Percentiles rank a stretch among this genome's conserved stretches.
Evolutionary conservation across 1,140 invertebrate genomes (phyloP).

Genomic region (Drosophila quadrilineata): DNA sequence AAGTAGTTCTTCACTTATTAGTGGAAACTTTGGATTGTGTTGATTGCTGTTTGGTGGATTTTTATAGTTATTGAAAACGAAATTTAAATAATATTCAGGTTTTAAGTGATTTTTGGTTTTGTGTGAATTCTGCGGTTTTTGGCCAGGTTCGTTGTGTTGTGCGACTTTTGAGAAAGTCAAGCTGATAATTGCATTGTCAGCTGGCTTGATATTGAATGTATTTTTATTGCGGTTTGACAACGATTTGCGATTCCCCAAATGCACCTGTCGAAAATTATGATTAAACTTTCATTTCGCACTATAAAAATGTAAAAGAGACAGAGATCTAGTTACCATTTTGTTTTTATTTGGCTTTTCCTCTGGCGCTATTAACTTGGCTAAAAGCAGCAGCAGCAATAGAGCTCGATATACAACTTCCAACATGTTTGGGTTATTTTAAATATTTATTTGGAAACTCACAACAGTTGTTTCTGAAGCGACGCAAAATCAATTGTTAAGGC

Average conservation of each 20-base stretch:
- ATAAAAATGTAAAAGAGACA: too few relatives aligned
- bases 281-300: too few relatives aligned
- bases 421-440: too few relatives aligned
- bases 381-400: too few relatives aligned
- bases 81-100: slow-evolving; percentile 28
- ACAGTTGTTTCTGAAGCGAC: too few relatives aligned
- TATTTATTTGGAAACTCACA: too few relatives aligned
- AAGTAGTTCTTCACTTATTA: slow-evolving; percentile 39
- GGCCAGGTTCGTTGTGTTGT: too few relatives aligned
- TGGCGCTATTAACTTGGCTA: too few relatives aligned
- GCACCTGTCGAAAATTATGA: background rate
- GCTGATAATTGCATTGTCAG: slow-evolving; percentile 9
- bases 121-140: background rate
- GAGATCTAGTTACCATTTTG: too few relatives aligned
- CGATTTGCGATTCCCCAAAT: slow-evolving; percentile 1
- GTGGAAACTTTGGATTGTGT: slow-evolving; percentile 23
- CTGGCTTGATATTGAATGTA: slow-evolving; percentile 28
- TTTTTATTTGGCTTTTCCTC: too few relatives aligned
- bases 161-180: slow-evolving; percentile 3
- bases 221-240: background rate
- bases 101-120: background rate
- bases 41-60: background rate
- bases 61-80: slow-evolving; percentile 30
- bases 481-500: too few relatives aligned
- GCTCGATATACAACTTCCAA: too few relatives aligned